Evolutionary conservation across 2,888 invertebrate species (phyloP).

Genomic region (Drosophila limbata): DNA sequence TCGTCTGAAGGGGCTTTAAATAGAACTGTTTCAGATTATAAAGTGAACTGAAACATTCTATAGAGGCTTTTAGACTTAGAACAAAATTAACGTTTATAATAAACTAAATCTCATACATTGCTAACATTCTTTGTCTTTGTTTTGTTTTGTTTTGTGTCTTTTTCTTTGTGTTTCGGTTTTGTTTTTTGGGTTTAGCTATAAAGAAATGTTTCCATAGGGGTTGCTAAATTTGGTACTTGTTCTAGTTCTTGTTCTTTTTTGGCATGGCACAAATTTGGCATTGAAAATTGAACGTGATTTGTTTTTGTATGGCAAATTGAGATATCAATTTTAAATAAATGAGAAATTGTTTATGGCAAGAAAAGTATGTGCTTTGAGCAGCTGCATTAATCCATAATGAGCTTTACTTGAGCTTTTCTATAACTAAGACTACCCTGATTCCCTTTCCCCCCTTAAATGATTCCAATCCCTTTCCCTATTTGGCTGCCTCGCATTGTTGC

Average conservation of each 20-base stretch:
- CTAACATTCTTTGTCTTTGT: slow-evolving; percentile 62
- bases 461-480: slow-evolving; percentile 35
- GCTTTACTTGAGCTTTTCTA: slow-evolving; percentile 39
- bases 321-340: slow-evolving; percentile 7
- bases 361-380: slow-evolving; percentile 53
- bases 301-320: slow-evolving; percentile 50
- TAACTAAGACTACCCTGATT: slow-evolving; percentile 23
- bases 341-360: slow-evolving; percentile 45
- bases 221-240: slow-evolving; percentile 47
- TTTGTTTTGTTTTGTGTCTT: slow-evolving; percentile 54
- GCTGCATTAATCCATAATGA: slow-evolving; percentile 64
- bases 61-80: slow-evolving; percentile 37
- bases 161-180: slow-evolving; percentile 31
- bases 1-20: too few species aligned
- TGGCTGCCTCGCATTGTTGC: slow-evolving; percentile 71
- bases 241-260: slow-evolving; percentile 53
- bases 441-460: neutral
- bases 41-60: slow-evolving; percentile 3
- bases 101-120: slow-evolving; percentile 63
- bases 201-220: slow-evolving; percentile 24
- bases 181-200: slow-evolving; percentile 50
- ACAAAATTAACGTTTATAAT: slow-evolving; percentile 72
- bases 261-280: slow-evolving; percentile 82
- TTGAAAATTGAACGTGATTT: slow-evolving; percentile 40
- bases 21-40: neutral